phyloP scores from a whole-genome alignment of 2,113 vertebrate genomes.

The Archilochus colubris region DNA sequence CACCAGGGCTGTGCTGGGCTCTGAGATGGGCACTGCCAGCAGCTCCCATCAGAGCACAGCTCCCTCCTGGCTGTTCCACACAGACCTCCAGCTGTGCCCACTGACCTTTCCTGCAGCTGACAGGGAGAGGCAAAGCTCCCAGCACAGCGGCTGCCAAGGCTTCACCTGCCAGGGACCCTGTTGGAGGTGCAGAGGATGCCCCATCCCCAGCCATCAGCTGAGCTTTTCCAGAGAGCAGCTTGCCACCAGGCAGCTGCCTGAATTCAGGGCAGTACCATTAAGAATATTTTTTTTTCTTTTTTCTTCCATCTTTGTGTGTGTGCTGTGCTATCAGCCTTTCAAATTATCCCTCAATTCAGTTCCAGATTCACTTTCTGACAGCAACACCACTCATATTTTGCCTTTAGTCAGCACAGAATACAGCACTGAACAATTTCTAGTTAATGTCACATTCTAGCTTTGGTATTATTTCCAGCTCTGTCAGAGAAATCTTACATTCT shows the following conservation, averaged over 20 bases:
- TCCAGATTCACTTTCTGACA: not conserved
- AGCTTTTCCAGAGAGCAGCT: not conserved
- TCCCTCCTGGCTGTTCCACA: fast-evolving
- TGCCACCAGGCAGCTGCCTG: fast-evolving
- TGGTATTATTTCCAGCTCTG: not conserved
- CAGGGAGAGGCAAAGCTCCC: not conserved
- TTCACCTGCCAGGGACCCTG: fast-evolving
- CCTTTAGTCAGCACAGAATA: not conserved
- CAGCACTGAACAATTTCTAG: not conserved
- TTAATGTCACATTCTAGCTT: not conserved
- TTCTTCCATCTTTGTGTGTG: fast-evolving
- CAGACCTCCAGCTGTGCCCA: fast-evolving
- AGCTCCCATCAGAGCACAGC: fast-evolving
- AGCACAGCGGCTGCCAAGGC: fast-evolving
- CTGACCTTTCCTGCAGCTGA: not conserved
- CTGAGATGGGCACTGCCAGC: not conserved
- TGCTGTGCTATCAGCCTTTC: not conserved
- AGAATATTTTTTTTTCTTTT: not conserved
- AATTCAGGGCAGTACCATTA: not conserved
- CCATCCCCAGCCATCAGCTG: not conserved
- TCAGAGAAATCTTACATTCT: not conserved
- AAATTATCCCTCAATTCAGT: not conserved
- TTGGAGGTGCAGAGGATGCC: not conserved
- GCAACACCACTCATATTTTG: not conserved
- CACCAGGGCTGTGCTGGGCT: fast-evolving